These are phyloP conservation scores for Oxyura jamaicensis DNA, from an alignment of 2,113 vertebrate genomes.

Conservation along the genomic window DNA sequence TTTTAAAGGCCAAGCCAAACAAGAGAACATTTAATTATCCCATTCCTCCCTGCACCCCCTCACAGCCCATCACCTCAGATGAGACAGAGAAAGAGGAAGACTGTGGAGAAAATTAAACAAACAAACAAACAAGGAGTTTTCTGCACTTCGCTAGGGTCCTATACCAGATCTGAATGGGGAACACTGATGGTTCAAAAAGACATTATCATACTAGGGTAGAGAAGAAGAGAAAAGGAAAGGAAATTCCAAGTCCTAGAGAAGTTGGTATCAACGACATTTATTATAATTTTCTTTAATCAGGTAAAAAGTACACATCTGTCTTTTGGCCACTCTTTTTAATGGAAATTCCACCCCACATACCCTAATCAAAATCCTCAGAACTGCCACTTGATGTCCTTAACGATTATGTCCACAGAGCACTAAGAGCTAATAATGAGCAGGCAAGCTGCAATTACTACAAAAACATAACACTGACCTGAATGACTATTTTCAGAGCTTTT, in stretches of 20 bases:
- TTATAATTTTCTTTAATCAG: background rate
- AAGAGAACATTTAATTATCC: background rate
- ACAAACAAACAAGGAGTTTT: background rate
- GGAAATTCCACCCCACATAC: background rate
- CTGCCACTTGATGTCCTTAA: background rate
- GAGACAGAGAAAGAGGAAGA: background rate
- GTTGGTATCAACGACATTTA: background rate
- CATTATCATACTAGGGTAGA: background rate
- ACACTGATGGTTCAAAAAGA: background rate
- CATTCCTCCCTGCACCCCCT: background rate
- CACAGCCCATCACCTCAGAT: background rate
- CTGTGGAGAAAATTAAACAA: background rate
- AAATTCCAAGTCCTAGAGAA: background rate
- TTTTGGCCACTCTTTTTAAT: background rate
- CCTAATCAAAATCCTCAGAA: background rate
- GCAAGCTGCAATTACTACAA: background rate
- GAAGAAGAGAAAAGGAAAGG: background rate
- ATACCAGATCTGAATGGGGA: background rate
- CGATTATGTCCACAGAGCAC: background rate
- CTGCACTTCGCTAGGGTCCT: background rate
- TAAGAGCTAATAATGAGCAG: too few relatives aligned
- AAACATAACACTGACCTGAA: conserved; percentile 83
- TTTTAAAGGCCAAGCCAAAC: conserved; percentile 12
- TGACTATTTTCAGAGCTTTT: conserved; percentile 98
- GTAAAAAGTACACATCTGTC: background rate